Percentiles rank a stretch among this genome's conserved stretches.
Conservation (phyloP, 2,113 vertebrate genomes). For the Phalacrocorax pelagicus region DNA sequence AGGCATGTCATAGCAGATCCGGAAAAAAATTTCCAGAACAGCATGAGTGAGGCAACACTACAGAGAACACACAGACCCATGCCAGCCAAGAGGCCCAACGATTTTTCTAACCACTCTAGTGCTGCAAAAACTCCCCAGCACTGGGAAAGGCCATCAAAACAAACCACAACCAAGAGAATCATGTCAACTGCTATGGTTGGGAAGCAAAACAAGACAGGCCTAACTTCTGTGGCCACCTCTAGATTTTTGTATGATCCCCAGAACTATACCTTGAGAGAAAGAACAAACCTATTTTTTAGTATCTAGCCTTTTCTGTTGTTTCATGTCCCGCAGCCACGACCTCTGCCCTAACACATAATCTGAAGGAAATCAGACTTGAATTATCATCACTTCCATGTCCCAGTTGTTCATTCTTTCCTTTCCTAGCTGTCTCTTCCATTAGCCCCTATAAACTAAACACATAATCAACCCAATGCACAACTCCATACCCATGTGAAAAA, state of each 20-base stretch:
- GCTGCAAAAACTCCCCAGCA: not conserved
- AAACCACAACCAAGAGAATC: not conserved
- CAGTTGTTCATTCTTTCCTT: not conserved
- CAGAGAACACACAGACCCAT: not conserved
- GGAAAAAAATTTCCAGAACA: not conserved
- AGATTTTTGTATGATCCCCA: not conserved
- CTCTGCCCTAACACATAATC: not conserved
- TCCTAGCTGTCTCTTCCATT: not conserved
- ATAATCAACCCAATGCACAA: not conserved
- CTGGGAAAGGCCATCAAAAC: not conserved
- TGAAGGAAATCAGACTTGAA: not conserved
- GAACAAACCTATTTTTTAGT: not conserved
- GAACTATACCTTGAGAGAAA: not conserved
- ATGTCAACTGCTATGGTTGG: not conserved
- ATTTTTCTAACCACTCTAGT: not conserved
- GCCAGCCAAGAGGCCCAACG: not conserved
- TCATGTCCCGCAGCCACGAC: not conserved
- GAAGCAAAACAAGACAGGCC: not conserved
- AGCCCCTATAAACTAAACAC: not conserved
- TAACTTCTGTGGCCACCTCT: not conserved
- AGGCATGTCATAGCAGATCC: not conserved
- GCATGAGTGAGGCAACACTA: not conserved
- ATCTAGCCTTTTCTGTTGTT: not conserved
- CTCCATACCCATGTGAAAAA: not conserved
- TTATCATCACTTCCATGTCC: not conserved